Evolutionary conservation across 2,888 invertebrate genomes (phyloP).

Genomic region (Atrina japonica): DNA sequence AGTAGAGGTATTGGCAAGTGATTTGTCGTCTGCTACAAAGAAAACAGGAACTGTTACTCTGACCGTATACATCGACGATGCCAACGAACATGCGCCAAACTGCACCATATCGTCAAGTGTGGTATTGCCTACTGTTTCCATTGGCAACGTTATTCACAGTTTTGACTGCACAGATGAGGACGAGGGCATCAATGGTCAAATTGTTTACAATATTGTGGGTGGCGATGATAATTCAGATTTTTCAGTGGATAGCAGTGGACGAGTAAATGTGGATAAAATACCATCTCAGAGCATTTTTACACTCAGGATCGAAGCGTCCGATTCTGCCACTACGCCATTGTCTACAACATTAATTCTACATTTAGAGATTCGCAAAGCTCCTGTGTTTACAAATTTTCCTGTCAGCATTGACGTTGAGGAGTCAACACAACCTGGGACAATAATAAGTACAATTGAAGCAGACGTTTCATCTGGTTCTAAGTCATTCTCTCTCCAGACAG

Average conservation of each 20-base stretch:
- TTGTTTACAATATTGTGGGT: slow-evolving; percentile 55
- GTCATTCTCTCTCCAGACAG: slow-evolving; percentile 29
- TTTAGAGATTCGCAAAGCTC: slow-evolving; percentile 38
- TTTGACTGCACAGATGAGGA: slow-evolving; percentile 56
- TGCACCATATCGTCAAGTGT: slow-evolving; percentile 44
- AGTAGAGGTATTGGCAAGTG: slow-evolving; percentile 46
- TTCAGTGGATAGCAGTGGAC: slow-evolving; percentile 40
- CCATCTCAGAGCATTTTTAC: slow-evolving; percentile 45
- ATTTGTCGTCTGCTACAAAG: slow-evolving; percentile 45
- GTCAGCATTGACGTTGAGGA: slow-evolving; percentile 35
- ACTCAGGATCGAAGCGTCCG: slow-evolving; percentile 46
- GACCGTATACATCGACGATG: slow-evolving; percentile 50
- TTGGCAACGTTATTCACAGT: slow-evolving; percentile 33
- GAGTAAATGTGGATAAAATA: slow-evolving; percentile 37
- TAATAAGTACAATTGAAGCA: slow-evolving; percentile 38
- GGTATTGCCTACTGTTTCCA: slow-evolving; percentile 35
- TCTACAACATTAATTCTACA: slow-evolving; percentile 36
- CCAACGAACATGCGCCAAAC: slow-evolving; percentile 53
- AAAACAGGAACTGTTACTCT: slow-evolving; percentile 38
- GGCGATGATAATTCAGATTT: slow-evolving; percentile 57
- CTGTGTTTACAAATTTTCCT: slow-evolving; percentile 43
- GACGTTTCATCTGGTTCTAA: slow-evolving; percentile 28
- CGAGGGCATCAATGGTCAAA: slow-evolving; percentile 51
- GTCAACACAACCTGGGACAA: slow-evolving; percentile 34
- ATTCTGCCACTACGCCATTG: slow-evolving; percentile 43